Base-by-base conservation (phyloP, 2,113 vertebrate genomes). In the Piprites chloris region DNA sequence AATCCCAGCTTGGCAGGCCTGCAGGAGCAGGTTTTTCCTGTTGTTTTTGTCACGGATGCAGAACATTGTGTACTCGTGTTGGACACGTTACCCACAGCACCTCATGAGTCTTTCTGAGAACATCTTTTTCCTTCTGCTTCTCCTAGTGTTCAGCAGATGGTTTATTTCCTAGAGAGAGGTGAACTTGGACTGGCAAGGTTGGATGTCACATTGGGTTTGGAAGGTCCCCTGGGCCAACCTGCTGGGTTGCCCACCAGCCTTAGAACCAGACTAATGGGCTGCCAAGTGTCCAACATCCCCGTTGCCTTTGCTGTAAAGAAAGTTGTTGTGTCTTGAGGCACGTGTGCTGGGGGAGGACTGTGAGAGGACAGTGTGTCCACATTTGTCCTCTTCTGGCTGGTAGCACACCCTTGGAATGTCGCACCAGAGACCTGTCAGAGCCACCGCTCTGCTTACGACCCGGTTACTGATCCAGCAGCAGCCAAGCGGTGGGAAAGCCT, bases 11-110 rank as follows among this genome's bases (percentile, higher is more conserved):
- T 97, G 97, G 97, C 97, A 97, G 69, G 87, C 67, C 81, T 84
- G 56, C 65, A 68, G 79, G 82, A 97, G 91, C 97, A 97, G 94
- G 86, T 96, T 98, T 97, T 97, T 97, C 92, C 95, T 93, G 85
- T 97, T 97, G 96, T 93, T 97, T 96, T 95, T 95, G 96, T 97
- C 89, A 80, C 2, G 84, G 97, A 78, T 10, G 42, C 94, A 92
- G 97, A 98, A 97, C 92, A 87, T 68, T 46, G 9, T 93, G 97
- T 97, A 74, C 94, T 96, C 11, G 1, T 91, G 91, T 93, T 52
- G 83, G 91, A 90, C 81, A 75, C 4, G 20, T 85, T 96, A 95
- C 92, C 84, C 95, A 88, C 72, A 87, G 79, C 92, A 89, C 92
- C 79, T 95, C 72, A 30, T 75, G 88, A 24, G 72, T 47, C 67